A percentile compares a stretch with the other conserved stretches of the same genome.
Evolutionary conservation across 1,140 invertebrate genomes (phyloP).

Genomic region (Samia ricini): DNA sequence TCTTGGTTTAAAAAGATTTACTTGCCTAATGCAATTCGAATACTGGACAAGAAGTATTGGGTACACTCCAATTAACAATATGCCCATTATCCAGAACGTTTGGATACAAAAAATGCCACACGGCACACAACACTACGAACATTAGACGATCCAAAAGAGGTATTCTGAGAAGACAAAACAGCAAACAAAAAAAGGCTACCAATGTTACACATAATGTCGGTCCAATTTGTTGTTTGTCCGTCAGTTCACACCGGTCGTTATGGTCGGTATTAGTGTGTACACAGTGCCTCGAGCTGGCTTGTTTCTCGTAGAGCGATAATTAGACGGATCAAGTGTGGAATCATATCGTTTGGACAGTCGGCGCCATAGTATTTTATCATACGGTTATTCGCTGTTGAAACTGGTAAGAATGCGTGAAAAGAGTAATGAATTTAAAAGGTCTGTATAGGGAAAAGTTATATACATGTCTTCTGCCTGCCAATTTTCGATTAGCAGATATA

Average conservation of each 20-base stretch:
- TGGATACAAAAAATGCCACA: neutral
- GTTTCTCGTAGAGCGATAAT: conserved; percentile 45
- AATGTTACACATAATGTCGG: conserved; percentile 50
- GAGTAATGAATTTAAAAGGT: too few relatives aligned
- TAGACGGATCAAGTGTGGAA: conserved; percentile 52
- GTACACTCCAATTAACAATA: too few relatives aligned
- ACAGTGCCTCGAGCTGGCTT: conserved; percentile 24
- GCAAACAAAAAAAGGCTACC: conserved; percentile 40
- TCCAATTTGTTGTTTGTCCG: conserved; percentile 39
- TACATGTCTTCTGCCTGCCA: too few relatives aligned
- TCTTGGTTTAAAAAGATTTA: too few relatives aligned
- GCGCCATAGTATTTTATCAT: neutral
- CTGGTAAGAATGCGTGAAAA: too few relatives aligned
- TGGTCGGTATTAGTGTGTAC: conserved; percentile 36
- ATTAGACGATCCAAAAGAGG: neutral
- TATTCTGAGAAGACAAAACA: conserved; percentile 35
- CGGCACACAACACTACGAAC: neutral
- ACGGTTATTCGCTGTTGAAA: too few relatives aligned
- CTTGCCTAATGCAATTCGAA: too few relatives aligned
- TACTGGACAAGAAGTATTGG: too few relatives aligned
- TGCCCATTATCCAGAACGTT: neutral
- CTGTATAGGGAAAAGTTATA: too few relatives aligned
- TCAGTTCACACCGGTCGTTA: conserved; percentile 38
- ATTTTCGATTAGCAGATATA: too few relatives aligned
- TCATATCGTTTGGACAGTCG: conserved; percentile 31